Base-by-base conservation (phyloP, 2,888 invertebrate species). In the Rhabditoides inermis region DNA sequence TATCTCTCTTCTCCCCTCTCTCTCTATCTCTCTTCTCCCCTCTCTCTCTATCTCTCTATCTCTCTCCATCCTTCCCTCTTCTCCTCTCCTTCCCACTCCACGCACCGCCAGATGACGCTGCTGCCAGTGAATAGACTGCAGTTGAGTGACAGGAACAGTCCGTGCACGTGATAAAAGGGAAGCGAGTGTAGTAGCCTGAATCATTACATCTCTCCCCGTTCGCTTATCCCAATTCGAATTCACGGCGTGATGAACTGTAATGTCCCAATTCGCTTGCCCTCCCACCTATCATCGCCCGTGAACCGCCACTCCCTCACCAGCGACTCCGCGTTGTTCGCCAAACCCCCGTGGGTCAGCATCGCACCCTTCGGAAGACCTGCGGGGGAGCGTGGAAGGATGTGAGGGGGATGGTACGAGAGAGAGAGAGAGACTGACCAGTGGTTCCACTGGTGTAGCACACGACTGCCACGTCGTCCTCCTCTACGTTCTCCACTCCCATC, bases 121-220 rank as follows among this genome's bases (percentile, higher is more conserved):
- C 73, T 72, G 45, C 69, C 68, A 2, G 70, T 68, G 56, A 72
- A 60, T 5, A 76, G 55, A 0, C 69, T 59, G 50, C 69, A 69
- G 51, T 69, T 66, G 35, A 75, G 58, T 5, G 69, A 65, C 45
- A 69, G 64, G 55, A 69, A 71, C 52, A 76, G 58, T 10, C 76
- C 76, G 55, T 76, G 76, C 3, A 76, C 68, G 51, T 76, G 76
- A 49, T 74, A 74, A 56, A 75, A 68, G 30, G 76, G 76, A 23
- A 76, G 63, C 5, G 60, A 59, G 57, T 76, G 76, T 3, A 72
- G 60, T 23, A 72, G 60, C 6, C 67, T 57, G 30, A 42, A 53
- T 27, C n/a, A n/a, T n/a, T n/a, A n/a, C n/a, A n/a, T n/a, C n/a
- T n/a, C n/a, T n/a, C n/a, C n/a, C n/a, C n/a, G n/a, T n/a, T n/a